Percentiles rank a stretch among this genome's conserved stretches.
Conservation (phyloP, 2,797 vertebrate species). For the Tinamus major region DNA sequence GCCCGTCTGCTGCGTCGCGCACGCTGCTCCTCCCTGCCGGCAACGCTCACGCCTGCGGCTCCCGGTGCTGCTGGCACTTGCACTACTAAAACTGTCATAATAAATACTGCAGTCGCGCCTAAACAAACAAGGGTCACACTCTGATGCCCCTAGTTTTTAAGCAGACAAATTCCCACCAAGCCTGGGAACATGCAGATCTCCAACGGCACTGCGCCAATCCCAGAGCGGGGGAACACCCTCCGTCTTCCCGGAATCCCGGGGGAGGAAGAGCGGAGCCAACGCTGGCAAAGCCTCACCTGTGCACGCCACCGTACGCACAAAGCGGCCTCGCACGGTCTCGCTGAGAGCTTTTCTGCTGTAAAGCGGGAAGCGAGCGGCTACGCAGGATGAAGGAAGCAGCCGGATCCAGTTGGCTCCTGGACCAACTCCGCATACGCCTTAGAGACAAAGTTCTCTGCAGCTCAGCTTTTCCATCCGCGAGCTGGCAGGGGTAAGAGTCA, state of each 20-base stretch:
- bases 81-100: background rate
- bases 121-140: fast-evolving
- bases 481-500: fast-evolving
- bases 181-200: background rate
- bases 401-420: background rate
- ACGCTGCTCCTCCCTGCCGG: slow-evolving; percentile 32
- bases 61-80: background rate
- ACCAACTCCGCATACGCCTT: fast-evolving
- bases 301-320: background rate
- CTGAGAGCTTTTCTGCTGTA: background rate
- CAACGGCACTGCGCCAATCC: background rate
- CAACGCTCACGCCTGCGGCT: background rate
- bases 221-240: background rate
- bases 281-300: fast-evolving
- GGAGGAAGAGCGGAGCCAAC: background rate
- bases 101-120: background rate
- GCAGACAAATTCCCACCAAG: background rate
- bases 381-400: background rate
- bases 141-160: background rate
- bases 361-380: background rate
- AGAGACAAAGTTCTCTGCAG: background rate
- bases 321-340: background rate
- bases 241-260: fast-evolving
- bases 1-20: background rate
- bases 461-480: background rate